These are phyloP conservation scores for Drosophila pullipes DNA, from an alignment of 2,888 invertebrate genomes.

Conservation along the genomic window DNA sequence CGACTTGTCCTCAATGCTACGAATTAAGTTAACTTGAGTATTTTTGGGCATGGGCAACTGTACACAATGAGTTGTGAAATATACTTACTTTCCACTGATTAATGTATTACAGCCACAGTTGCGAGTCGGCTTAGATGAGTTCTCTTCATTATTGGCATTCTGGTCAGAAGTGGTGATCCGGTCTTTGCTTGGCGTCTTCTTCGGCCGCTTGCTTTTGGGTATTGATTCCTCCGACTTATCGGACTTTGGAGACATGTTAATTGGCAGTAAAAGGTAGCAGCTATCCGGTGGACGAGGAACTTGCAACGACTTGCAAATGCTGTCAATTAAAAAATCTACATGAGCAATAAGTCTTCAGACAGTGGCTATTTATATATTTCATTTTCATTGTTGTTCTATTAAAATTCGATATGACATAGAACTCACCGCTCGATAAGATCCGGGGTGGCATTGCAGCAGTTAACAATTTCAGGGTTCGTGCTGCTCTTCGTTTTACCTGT, in stretches of 20 bases:
- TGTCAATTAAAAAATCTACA: conserved; percentile 38
- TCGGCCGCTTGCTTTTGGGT: too few species aligned
- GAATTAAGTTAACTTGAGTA: background rate
- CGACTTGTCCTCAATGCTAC: conserved; percentile 13
- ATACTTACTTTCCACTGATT: conserved; percentile 26
- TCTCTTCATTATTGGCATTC: background rate
- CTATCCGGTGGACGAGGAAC: conserved; percentile 36
- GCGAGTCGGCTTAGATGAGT: conserved; percentile 5
- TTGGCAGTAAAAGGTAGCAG: conserved; percentile 38
- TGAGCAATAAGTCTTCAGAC: conserved; percentile 21
- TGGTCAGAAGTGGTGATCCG: background rate
- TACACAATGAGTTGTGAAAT: background rate
- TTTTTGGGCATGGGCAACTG: background rate
- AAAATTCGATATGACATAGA: conserved; percentile 39
- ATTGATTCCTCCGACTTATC: background rate
- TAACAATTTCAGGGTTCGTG: conserved; percentile 21
- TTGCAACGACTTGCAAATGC: conserved; percentile 50
- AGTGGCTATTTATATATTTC: conserved; percentile 18
- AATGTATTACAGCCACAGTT: conserved; percentile 50
- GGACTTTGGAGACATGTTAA: conserved; percentile 22
- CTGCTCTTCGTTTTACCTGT: background rate
- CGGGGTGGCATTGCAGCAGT: conserved; percentile 24
- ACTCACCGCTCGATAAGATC: conserved; percentile 66
- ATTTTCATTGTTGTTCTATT: conserved; percentile 1
- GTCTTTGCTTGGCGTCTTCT: background rate